Evolutionary conservation across 2,888 invertebrate genomes (phyloP).

Genomic region (Thyatira batis): DNA sequence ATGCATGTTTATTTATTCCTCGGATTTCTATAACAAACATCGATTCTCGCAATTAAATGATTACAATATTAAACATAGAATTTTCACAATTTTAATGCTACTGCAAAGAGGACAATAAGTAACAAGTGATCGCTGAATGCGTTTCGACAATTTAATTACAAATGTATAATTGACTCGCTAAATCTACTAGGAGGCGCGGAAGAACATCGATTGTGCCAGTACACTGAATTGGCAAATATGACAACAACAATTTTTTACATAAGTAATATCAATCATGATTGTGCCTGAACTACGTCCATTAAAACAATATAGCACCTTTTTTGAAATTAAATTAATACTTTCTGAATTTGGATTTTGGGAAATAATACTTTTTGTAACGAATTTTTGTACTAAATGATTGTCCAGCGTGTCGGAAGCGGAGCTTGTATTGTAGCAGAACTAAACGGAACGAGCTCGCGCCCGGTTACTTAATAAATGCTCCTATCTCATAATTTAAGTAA

Average conservation of each 20-base stretch:
- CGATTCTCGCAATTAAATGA: constrained; percentile 24
- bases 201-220: constrained; percentile 69
- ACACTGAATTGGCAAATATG: constrained; percentile 31
- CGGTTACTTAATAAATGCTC: constrained; percentile 72
- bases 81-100: background rate
- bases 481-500: constrained; percentile 80
- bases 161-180: constrained; percentile 56
- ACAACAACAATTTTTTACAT: constrained; percentile 19
- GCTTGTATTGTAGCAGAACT: constrained; percentile 45
- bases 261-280: constrained; percentile 40
- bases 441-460: constrained; percentile 49
- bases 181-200: constrained; percentile 62
- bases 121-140: constrained; percentile 38
- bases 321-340: constrained; percentile 74
- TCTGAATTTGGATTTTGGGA: constrained; percentile 74
- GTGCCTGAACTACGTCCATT: constrained; percentile 49
- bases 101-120: constrained; percentile 20
- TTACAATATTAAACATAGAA: constrained; percentile 5
- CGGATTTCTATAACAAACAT: constrained; percentile 14
- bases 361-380: constrained; percentile 77
- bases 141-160: constrained; percentile 29
- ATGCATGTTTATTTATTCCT: background rate
- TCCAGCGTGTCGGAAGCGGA: constrained; percentile 59
- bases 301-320: constrained; percentile 61
- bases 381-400: constrained; percentile 76